Base-by-base conservation (phyloP, 1,140 invertebrate genomes). In the Hormaphis cornu region DNA sequence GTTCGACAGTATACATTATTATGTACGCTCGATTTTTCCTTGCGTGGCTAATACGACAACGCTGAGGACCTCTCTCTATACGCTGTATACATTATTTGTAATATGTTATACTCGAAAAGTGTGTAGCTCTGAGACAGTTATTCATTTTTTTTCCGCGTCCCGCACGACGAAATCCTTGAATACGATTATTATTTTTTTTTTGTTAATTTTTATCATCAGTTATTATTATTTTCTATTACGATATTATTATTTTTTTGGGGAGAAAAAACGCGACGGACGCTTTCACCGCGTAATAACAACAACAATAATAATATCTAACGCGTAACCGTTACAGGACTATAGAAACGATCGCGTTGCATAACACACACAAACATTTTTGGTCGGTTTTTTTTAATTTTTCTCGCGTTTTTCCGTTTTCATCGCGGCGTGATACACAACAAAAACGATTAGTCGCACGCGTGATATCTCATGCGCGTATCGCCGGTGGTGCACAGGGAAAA, bases 381-480 rank as follows among this genome's bases (percentile, higher is more conserved):
- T 37, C 24, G 22, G 14, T 50, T 53, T 53, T 33, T 35, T 37
- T 22, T 35, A 35, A 40, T 40, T 58, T 58, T 58, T 58, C 53
- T 37, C 18, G 53, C 53, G 33, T 54, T 20, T 30, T 14, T 20
- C n/a, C 4, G 3, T 1, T 54, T n/a, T 24, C 16, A 6, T 20
- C 30, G 53, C 28, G 52, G 28, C n/a, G 26, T 53, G n/a, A 33
- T 18, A 42, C 30, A 33, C 30, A 56, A 37, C 33, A 63, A 26
- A 46, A 48, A 63, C 59, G 59, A 63, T 63, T 63, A 63, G 59
- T 63, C 59, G 24, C 24, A 12, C 58, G 22, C n/a, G 10, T 28
- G 42, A 54, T 33, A 26, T 8, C 16, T n/a, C 7, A 33, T 4
- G 5, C 50, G 10, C 14, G 7, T 18, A 0, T 16, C 16, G 50